Conservation (phyloP, 2,888 invertebrate genomes). For the Cryptophagus acutangulus region DNA sequence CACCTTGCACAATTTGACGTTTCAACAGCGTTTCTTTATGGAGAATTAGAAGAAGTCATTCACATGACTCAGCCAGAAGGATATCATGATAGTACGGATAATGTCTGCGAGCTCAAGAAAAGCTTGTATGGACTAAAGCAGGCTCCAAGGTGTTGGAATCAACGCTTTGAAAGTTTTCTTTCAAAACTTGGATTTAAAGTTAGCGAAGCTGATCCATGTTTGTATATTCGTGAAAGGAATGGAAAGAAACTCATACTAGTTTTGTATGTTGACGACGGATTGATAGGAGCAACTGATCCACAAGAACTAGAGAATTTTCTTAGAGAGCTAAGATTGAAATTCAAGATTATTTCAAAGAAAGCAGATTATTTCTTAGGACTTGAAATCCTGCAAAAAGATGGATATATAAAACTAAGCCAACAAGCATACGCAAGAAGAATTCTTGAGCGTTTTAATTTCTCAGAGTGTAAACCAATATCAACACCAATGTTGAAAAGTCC, state of each 20-base stretch:
- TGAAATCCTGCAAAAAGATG: slow-evolving; percentile 17
- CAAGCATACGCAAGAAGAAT: slow-evolving; percentile 9
- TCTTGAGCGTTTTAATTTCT: no score
- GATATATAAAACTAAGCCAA: slow-evolving; percentile 7
- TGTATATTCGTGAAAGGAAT: slow-evolving; percentile 26
- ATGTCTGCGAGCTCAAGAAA: slow-evolving; percentile 35
- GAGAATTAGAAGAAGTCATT: slow-evolving; percentile 7
- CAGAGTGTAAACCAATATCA: slow-evolving; percentile 12
- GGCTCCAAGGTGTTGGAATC: slow-evolving; percentile 38
- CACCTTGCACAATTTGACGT: slow-evolving; percentile 9
- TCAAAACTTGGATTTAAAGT: slow-evolving; percentile 26
- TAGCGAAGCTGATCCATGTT: slow-evolving; percentile 34
- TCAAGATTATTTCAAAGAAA: slow-evolving; percentile 13
- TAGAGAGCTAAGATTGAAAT: slow-evolving; percentile 15
- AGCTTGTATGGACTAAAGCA: slow-evolving; percentile 42
- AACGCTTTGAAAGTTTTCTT: slow-evolving; percentile 31
- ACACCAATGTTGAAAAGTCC: slow-evolving; percentile 32
- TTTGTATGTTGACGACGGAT: slow-evolving; percentile 38
- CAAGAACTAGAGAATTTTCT: slow-evolving; percentile 14
- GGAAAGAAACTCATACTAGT: slow-evolving; percentile 24
- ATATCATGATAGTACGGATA: slow-evolving; percentile 28
- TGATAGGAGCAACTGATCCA: slow-evolving; percentile 21
- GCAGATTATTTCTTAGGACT: slow-evolving; percentile 23
- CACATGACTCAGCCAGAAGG: slow-evolving; percentile 36
- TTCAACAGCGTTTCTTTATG: slow-evolving; percentile 7